phyloP scores from a whole-genome alignment of 2,888 invertebrate species.

The Coronaproctus castanopsis region DNA sequence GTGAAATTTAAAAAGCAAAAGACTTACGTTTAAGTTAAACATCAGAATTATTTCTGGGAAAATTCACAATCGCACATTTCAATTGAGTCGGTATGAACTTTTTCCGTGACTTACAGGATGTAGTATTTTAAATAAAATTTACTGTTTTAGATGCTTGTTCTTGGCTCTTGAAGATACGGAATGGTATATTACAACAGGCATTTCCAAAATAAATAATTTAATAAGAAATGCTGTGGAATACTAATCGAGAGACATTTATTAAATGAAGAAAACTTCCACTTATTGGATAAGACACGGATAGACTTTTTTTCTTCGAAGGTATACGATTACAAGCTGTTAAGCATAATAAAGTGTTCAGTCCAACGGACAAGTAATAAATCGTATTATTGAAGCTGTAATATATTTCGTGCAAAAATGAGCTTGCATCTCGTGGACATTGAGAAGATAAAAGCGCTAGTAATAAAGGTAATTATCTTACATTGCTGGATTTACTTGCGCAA shows the following conservation, averaged over 20 bases:
- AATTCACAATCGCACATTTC: not conserved
- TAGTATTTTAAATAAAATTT: not conserved
- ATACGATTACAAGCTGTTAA: not conserved
- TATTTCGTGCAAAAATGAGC: not conserved
- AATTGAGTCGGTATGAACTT: not conserved
- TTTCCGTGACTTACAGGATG: not conserved
- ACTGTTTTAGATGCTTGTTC: not conserved
- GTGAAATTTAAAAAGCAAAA: not conserved
- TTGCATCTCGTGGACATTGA: not conserved
- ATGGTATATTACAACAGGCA: not conserved
- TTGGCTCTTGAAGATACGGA: not conserved
- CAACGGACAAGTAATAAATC: not conserved
- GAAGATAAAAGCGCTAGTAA: not conserved
- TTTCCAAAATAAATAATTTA: not conserved
- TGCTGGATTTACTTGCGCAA: not conserved
- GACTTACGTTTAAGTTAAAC: not conserved
- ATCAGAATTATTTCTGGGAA: not conserved
- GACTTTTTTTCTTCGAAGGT: not conserved
- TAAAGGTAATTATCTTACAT: not conserved
- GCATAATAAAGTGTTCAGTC: not conserved
- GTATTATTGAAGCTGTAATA: not conserved
- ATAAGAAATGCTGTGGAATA: not conserved
- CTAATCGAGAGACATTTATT: not conserved
- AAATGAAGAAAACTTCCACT: not conserved
- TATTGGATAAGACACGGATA: not conserved